Base-by-base conservation (phyloP, 1,140 invertebrate species). In the Mylabris phalerata region DNA sequence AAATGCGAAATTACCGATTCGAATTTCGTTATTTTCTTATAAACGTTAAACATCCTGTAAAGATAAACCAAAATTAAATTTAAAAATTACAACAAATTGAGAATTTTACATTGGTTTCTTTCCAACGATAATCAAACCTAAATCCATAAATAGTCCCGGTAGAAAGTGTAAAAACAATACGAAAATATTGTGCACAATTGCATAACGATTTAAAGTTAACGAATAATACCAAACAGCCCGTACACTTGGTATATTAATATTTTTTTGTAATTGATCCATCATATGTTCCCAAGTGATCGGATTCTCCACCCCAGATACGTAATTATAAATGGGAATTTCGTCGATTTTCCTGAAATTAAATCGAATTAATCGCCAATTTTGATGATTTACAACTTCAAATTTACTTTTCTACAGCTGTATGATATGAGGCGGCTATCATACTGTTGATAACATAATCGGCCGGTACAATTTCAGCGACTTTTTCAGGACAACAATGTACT, bases 361-460 rank as follows among this genome's bases (percentile, higher is more conserved):
- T 19, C 19, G 19, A 19, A 19, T 19, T 19, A 19, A 19, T 19
- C 19, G 19, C 19, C 19, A 2, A 19, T 19, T 19, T 19, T 19
- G 32, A 32, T 4, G 32, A 7, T 32, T 5, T 4, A 0, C 3
- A 42, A 42, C 4, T 7, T 42, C 10, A 7, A 39, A 24, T 25
- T 19, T 65, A 72, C 72, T 70, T 75, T 57, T 71, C 69, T 45
- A 69, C 71, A 4, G 77, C 78, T 9, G 81, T 80, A 61, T 83
- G 76, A 77, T 82, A 86, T 11, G 82, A 82, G 7, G 78, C 75
- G 0, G 80, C 78, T 51, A 89, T 81, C 57, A 88, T 77, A 24
- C 82, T 75, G 71, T 89, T 90, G 11, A 86, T 79, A 2, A 83
- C 80, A 44, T 82, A 76, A 73, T 90, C 88, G 2, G 84, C 84